Evolutionary conservation across 2,888 invertebrate genomes (phyloP), one percentile per base, ranked within the genome.

Genomic region (Catocala fraxini): DNA sequence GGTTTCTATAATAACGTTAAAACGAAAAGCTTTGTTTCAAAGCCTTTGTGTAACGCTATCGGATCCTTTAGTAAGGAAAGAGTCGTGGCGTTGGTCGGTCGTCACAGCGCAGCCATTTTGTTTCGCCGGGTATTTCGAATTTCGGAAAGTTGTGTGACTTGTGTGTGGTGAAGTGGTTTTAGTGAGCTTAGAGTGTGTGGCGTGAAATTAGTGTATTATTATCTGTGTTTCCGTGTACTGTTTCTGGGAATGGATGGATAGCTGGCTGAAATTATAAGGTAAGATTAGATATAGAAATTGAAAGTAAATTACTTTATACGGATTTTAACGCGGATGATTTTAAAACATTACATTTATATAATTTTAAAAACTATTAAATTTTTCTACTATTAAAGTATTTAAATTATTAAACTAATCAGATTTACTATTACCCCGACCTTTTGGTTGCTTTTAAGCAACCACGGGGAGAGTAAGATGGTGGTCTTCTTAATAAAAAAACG

Each of bases 131-230:
- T 59, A 59, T 47, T 49, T 70, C 75, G 66, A 51, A 73, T 59
- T 41, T 15, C 53, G 45, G 7, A 51, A 73, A 73, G 73, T 73
- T 73, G 54, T 0, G 15, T 68, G 71, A 49, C 77, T 73, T 73
- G 54, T 0, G 15, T 68, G 71, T 46, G 15, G 77, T 73, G 73
- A 33, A 58, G 77, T 73, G 75, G 0, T 3, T 9, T 6, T 4
- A 54, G 62, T 66, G 66, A 55, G 52, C 59, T 25, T 25, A 25
- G 49, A 6, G 10, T 48, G 59, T 47, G 51, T 46, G 12, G 11
- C 42, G 59, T 52, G 51, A 35, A 12, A 10, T 3, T 51, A 54
- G 54, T 54, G 46, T 9, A 56, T 59, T 72, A 25, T 59, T 59
- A 7, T 7, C 60, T 58, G 53, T 56, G 1, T 15, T 34, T 49